Evolutionary conservation across 2,888 invertebrate genomes (phyloP), one percentile per base, ranked within the genome.

Genomic region (Orchestes rusci): DNA sequence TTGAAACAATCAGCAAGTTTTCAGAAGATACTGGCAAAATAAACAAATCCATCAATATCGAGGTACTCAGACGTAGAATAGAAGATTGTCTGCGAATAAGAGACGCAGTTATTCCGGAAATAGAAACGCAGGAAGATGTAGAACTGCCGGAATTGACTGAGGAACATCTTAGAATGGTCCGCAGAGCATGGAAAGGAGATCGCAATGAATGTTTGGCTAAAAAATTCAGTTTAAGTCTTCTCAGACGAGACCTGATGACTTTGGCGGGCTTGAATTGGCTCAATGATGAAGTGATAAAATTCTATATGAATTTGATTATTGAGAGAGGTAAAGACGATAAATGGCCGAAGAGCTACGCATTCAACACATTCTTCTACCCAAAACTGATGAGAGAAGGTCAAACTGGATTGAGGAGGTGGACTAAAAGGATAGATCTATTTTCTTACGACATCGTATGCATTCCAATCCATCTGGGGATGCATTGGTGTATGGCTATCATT

Each of bases 291-390:
- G 81, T 96, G 0, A 95, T 99, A 30, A 96, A 96, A 67, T 95
- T 92, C 68, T 99, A 97, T 66, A 88, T 97, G 86, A 90, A 90
- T 63, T 69, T 99, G 42, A 70, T 99, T 40, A 86, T 84, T 63
- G 84, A 89, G 56, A 71, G 97, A 40, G 78, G 84, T 4, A 74
- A 77, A 46, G 67, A 70, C 28, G 69, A 76, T 0, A 76, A 78
- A 32, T 73, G 79, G 59, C 86, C 88, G 0, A 77, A 75, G 53
- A 83, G 88, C 1, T 86, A 95, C 60, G 84, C 88, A 0, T 88
- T 94, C 71, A 96, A 92, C 63, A 97, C 97, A 0, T 97, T 97
- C 71, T 97, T 97, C 68, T 91, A 92, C 62, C 84, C 88, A 1
- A 89, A 89, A 62, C 71, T 96, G 28, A 66, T 82, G 56, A 79